Evolutionary conservation across 2,797 vertebrate genomes (phyloP).

Genomic region (Halcyon chelicuti): DNA sequence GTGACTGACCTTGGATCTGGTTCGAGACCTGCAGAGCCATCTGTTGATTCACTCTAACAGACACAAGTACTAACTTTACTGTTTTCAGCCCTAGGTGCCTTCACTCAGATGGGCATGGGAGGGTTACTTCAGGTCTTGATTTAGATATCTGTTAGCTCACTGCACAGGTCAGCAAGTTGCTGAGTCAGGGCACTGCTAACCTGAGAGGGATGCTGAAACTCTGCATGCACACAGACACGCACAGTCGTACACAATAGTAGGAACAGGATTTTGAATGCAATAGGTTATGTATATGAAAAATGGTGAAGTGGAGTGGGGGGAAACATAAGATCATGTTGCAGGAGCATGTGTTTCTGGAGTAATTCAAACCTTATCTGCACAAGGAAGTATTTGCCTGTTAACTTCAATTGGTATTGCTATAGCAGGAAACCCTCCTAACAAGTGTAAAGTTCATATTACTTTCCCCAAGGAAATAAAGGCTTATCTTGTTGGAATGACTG

Average conservation of each 20-base stretch:
- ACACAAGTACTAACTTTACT: neutral
- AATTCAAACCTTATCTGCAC: slow-evolving; percentile 37
- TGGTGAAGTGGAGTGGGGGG: neutral
- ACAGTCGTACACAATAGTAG: neutral
- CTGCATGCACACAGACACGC: neutral
- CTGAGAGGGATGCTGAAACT: neutral
- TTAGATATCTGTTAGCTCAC: neutral
- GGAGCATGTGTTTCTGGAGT: neutral
- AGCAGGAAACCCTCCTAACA: slow-evolving; percentile 42
- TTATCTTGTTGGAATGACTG: slow-evolving; percentile 14
- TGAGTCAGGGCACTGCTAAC: neutral
- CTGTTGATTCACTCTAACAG: neutral
- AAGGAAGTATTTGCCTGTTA: slow-evolving; percentile 48
- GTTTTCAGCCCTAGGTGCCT: neutral
- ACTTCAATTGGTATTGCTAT: slow-evolving; percentile 17
- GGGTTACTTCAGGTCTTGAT: neutral
- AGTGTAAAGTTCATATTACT: neutral
- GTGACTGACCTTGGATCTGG: slow-evolving; percentile 13
- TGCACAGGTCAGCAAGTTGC: neutral
- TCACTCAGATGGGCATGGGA: neutral
- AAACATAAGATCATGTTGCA: neutral
- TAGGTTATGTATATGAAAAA: neutral
- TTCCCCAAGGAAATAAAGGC: slow-evolving; percentile 35
- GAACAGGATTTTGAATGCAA: neutral
- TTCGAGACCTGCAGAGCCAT: slow-evolving; percentile 4